These are phyloP conservation scores for Chloroclysta siterata DNA, from an alignment of 2,888 invertebrate genomes.

Conservation along the genomic window DNA sequence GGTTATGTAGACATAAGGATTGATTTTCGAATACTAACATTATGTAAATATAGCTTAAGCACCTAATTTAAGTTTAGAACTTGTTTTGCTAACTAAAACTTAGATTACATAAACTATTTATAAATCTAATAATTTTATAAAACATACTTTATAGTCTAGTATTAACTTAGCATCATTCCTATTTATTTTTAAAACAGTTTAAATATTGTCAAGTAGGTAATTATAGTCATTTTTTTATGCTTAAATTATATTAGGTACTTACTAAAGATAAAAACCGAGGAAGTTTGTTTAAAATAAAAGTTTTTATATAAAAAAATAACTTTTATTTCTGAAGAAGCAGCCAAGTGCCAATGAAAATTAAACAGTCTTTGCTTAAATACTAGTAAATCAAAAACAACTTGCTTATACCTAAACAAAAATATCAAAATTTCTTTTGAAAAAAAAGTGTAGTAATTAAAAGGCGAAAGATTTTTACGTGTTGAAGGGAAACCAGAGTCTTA, in stretches of 20 bases:
- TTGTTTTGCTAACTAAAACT: background rate
- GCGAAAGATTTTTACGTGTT: no score
- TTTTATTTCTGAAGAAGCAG: constrained; percentile 9
- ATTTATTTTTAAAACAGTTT: background rate
- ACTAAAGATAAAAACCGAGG: background rate
- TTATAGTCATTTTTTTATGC: no score
- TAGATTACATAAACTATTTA: background rate
- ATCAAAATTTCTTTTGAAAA: background rate
- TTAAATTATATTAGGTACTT: background rate
- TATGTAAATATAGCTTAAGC: constrained; percentile 59
- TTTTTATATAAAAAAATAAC: background rate
- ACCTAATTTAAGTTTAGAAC: background rate
- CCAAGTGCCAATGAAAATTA: background rate
- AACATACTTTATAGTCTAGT: background rate
- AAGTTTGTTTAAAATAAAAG: constrained; percentile 8
- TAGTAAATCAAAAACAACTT: background rate
- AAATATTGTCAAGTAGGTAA: no score
- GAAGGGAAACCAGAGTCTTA: no score
- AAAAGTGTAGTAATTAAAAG: no score
- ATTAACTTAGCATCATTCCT: background rate
- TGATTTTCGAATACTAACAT: constrained; percentile 55
- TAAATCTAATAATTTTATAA: background rate
- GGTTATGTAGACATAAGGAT: constrained; percentile 41
- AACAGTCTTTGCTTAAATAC: constrained; percentile 1
- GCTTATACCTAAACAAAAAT: background rate